Evolutionary conservation across 2,113 vertebrate genomes (phyloP).

Genomic region (Strix uralensis): DNA sequence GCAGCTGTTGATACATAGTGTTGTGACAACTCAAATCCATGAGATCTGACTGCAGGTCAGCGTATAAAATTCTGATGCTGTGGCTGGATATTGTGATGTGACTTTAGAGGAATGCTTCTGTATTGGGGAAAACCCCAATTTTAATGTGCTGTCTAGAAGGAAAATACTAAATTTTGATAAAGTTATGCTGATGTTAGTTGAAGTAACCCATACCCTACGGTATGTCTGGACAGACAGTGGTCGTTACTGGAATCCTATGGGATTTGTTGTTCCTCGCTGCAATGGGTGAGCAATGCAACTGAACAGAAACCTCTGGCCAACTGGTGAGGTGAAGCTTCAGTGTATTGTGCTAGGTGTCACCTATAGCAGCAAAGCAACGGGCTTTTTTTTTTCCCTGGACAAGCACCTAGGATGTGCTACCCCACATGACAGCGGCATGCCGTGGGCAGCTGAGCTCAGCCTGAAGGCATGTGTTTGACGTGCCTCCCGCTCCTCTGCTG

Average conservation of each 20-base stretch:
- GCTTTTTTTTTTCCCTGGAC: background rate
- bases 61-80: background rate
- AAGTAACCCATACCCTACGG: background rate
- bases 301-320: background rate
- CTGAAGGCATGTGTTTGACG: background rate
- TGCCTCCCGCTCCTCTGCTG: background rate
- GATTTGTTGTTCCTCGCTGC: background rate
- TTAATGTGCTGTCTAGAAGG: background rate
- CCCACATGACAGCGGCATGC: background rate
- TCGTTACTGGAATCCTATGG: background rate
- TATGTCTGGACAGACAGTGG: background rate
- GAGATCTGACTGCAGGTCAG: background rate
- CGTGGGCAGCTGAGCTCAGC: constrained; percentile 54
- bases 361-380: rapidly evolving
- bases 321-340: background rate
- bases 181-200: background rate
- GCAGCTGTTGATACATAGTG: background rate
- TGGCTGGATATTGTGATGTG: too few relatives aligned
- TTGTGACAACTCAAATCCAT: background rate
- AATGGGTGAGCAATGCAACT: rapidly evolving
- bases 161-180: background rate
- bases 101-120: background rate
- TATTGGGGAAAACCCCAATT: background rate
- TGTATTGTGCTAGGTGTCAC: rapidly evolving
- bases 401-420: background rate